Conservation (phyloP, 2,888 invertebrate genomes). For the Didymodactylos carnosus region DNA sequence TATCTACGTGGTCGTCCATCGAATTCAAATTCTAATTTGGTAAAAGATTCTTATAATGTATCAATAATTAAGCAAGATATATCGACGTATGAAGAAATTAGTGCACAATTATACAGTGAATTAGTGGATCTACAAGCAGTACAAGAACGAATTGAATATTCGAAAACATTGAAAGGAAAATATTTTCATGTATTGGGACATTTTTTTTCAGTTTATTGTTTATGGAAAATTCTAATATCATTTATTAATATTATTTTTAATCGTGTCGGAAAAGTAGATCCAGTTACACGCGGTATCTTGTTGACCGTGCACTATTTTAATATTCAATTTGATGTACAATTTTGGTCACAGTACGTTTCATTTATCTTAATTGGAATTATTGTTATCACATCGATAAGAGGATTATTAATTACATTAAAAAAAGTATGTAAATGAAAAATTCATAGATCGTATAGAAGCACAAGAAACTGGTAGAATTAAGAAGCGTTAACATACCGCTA, state of each 20-base stretch:
- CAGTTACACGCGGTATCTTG: conserved; percentile 83
- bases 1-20: neutral
- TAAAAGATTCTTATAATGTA: neutral
- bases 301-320: conserved; percentile 90
- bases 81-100: conserved; percentile 44
- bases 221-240: conserved; percentile 93
- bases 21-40: neutral
- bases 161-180: conserved; percentile 80
- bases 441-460: neutral
- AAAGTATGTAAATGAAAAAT: conserved; percentile 46
- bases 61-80: conserved; percentile 4
- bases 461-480: neutral
- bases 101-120: conserved; percentile 82
- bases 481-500: too few species aligned
- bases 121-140: conserved; percentile 74
- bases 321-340: conserved; percentile 66
- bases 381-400: conserved; percentile 86
- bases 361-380: conserved; percentile 90
- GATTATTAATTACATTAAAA: conserved; percentile 77
- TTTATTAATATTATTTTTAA: conserved; percentile 69
- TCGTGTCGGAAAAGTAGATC: conserved; percentile 90
- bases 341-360: conserved; percentile 91
- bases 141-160: conserved; percentile 60
- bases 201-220: conserved; percentile 89
- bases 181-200: conserved; percentile 95